phyloP scores from a whole-genome alignment of 2,113 vertebrate genomes.

The Mionectes macconnelli region DNA sequence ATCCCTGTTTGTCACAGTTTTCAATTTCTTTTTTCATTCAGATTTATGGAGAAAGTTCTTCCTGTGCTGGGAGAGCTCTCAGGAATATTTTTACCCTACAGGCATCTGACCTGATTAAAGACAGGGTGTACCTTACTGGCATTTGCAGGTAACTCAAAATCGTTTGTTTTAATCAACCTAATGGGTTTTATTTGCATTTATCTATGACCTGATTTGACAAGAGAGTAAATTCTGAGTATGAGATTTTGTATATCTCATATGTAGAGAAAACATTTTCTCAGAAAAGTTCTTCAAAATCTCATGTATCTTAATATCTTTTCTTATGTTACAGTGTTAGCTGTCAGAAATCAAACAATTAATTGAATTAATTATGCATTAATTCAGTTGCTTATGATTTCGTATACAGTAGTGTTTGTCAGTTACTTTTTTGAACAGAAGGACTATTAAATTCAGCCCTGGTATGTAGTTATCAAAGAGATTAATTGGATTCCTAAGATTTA shows the following conservation, averaged over 20 bases:
- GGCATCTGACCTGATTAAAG: slow-evolving; percentile 93
- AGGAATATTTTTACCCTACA: slow-evolving; percentile 91
- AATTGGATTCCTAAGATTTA: neutral
- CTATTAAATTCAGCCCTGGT: neutral
- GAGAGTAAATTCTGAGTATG: neutral
- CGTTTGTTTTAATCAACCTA: neutral
- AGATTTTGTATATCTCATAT: no score
- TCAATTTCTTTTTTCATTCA: slow-evolving; percentile 68
- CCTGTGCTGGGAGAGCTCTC: slow-evolving; percentile 90
- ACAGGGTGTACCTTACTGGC: slow-evolving; percentile 92
- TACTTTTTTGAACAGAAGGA: neutral
- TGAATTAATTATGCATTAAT: neutral
- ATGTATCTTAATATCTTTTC: neutral
- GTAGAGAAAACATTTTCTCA: neutral
- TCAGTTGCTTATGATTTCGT: neutral
- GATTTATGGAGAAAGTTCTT: slow-evolving; percentile 93
- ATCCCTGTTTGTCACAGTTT: slow-evolving; percentile 4
- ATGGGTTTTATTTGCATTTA: neutral
- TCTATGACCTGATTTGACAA: neutral
- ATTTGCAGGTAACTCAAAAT: slow-evolving; percentile 80
- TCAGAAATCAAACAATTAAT: neutral
- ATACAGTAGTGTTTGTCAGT: neutral
- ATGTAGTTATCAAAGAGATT: neutral
- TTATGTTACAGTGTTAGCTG: neutral
- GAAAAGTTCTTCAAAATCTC: neutral